Base-by-base conservation (phyloP, 2,797 vertebrate genomes). In the Balearica regulorum region DNA sequence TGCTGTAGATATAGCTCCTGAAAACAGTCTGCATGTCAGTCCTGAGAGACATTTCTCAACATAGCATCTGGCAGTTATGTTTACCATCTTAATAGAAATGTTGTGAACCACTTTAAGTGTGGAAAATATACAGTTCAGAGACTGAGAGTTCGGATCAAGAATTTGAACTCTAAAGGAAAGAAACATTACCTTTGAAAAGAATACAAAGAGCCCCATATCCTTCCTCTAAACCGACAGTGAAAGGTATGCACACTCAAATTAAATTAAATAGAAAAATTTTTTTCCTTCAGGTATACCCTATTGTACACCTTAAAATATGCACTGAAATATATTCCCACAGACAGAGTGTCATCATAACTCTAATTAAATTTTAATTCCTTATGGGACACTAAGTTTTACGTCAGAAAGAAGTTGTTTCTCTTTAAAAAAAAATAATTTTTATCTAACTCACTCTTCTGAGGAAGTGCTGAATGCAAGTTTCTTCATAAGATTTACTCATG, bases 331-430 rank as follows among this genome's bases (percentile, higher is more conserved):
- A 89, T 70, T 97, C 55, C 69, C 73, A 90, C 28, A 93, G 94
- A 91, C 8, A 89, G 24, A 58, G 93, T 91, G 58, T 31, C 82
- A 83, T 70, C 81, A 25, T 91, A 92, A 87, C 79, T 89, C n/a
- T 92, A 96, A 96, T 96, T 92, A 94, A 96, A 91, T 87, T 87
- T 96, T 6, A 93, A 75, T 90, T 94, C 24, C 39, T 92, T 95
- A 77, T 86, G 89, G 94, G 94, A 68, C 21, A 54, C 19, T 68
- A 91, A 96, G 24, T 58, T 95, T 90, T 85, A 80, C 46, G 3
- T 89, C 76, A 84, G 62, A 91, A 96, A 87, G 22, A 93, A 96
- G 49, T 29, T 60, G 11, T 83, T 82, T 94, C 31, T 72, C 70
- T 90, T 94, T 24, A 90, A 90, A 97, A 95, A 95, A 86, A 31